Evolutionary conservation across 2,888 invertebrate genomes (phyloP).

Genomic region (Alentia gelatinosa): DNA sequence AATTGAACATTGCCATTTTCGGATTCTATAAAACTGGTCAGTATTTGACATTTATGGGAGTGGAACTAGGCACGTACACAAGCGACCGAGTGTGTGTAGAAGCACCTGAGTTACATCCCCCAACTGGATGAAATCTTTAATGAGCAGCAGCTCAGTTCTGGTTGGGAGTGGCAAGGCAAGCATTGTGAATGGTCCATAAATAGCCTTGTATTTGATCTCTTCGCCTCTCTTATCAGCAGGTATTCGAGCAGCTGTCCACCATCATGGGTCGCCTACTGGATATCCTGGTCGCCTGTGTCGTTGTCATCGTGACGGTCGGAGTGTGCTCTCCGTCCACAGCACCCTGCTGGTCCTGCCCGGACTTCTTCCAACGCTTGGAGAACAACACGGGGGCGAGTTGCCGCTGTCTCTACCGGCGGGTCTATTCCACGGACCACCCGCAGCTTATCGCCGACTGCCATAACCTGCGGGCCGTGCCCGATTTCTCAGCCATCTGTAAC

Average conservation of each 20-base stretch:
- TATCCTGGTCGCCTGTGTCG: background rate
- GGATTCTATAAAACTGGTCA: too few species aligned
- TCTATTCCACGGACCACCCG: conserved; percentile 10
- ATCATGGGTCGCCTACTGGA: background rate
- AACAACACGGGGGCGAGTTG: background rate
- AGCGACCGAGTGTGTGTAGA: too few species aligned
- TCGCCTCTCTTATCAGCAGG: background rate
- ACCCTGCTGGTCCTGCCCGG: background rate
- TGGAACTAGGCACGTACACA: too few species aligned
- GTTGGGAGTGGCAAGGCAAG: too few species aligned
- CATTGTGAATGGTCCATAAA: too few species aligned
- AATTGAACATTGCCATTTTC: too few species aligned
- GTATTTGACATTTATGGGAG: too few species aligned
- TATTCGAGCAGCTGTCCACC: background rate
- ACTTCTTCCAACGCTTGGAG: background rate
- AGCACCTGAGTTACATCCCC: too few species aligned
- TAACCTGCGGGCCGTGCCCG: background rate
- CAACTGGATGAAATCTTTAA: too few species aligned
- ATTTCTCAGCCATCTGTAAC: background rate
- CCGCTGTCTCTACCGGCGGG: background rate
- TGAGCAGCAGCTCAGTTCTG: too few species aligned
- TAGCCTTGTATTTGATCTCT: background rate
- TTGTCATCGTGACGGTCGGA: background rate
- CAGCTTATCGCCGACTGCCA: conserved; percentile 28
- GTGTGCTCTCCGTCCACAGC: background rate